phyloP scores from a whole-genome alignment of 1,140 invertebrate species.

The Pomacea maculata region DNA sequence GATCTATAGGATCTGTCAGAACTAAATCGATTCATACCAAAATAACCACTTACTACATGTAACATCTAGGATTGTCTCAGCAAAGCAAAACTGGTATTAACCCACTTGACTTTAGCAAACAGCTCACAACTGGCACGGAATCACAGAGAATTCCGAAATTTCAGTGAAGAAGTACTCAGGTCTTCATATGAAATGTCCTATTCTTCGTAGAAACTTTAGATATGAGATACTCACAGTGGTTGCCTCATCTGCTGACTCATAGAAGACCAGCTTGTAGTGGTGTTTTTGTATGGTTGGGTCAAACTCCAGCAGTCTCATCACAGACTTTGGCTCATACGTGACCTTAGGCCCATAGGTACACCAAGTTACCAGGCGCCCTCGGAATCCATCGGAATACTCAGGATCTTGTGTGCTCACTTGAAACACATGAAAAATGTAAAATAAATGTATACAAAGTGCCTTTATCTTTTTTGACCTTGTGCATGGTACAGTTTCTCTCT shows the following conservation, averaged over 20 bases:
- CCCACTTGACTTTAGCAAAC: not conserved
- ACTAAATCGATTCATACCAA: not conserved
- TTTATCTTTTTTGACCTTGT: too few species aligned
- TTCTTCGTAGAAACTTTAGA: too few species aligned
- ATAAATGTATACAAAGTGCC: too few species aligned
- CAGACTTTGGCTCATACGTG: conserved; percentile 18
- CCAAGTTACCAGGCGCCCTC: conserved; percentile 29
- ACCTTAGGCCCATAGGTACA: conserved; percentile 29
- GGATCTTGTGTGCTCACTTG: not conserved
- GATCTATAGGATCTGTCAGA: not conserved
- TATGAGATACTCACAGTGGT: conserved; percentile 13
- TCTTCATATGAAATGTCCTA: not conserved
- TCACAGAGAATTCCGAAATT: not conserved
- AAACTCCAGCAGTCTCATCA: conserved; percentile 29
- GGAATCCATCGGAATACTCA: not conserved
- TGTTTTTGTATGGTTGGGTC: conserved; percentile 33
- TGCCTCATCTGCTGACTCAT: conserved; percentile 28
- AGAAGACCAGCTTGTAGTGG: conserved; percentile 30
- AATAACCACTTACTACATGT: not conserved
- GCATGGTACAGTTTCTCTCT: too few species aligned
- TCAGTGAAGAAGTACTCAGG: not conserved
- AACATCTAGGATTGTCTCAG: not conserved
- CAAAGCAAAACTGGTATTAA: not conserved
- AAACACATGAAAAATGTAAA: not conserved
- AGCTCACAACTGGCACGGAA: not conserved